phyloP scores from a whole-genome alignment of 2,797 vertebrate species.

The Gephyroberyx darwinii region DNA sequence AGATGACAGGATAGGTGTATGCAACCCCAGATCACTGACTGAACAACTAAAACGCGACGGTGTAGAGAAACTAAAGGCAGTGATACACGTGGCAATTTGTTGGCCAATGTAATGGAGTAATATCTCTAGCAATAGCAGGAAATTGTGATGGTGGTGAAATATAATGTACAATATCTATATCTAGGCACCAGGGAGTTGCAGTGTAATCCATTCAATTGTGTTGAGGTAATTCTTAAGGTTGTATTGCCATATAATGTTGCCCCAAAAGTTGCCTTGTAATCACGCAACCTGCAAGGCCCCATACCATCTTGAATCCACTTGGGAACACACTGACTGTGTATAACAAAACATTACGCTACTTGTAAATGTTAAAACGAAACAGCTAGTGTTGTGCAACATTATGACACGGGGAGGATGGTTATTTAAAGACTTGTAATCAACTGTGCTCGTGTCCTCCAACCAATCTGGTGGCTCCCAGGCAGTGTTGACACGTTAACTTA shows the following conservation, averaged over 20 bases:
- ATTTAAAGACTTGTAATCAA: neutral
- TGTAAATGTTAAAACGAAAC: neutral
- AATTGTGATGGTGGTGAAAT: conserved; percentile 30
- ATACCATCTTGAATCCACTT: neutral
- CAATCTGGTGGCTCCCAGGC: conserved; percentile 17
- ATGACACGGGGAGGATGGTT: neutral
- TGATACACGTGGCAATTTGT: neutral
- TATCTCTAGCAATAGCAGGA: conserved; percentile 4
- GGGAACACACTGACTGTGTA: neutral
- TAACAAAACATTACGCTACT: neutral
- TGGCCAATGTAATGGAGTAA: neutral
- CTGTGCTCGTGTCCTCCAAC: neutral
- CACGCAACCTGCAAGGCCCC: neutral
- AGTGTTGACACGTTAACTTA: conserved; percentile 11
- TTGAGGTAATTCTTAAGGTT: neutral
- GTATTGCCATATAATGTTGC: neutral
- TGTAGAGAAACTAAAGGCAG: neutral
- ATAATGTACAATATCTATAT: neutral
- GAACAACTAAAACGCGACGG: neutral
- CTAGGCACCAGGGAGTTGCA: too few species aligned
- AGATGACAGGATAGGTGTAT: neutral
- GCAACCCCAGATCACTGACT: neutral
- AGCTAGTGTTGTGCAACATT: neutral
- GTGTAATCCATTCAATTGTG: neutral
- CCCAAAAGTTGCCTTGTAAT: neutral